Conservation (phyloP, 53 echinoderm and acorn worm species). For the Henricia sp. region DNA sequence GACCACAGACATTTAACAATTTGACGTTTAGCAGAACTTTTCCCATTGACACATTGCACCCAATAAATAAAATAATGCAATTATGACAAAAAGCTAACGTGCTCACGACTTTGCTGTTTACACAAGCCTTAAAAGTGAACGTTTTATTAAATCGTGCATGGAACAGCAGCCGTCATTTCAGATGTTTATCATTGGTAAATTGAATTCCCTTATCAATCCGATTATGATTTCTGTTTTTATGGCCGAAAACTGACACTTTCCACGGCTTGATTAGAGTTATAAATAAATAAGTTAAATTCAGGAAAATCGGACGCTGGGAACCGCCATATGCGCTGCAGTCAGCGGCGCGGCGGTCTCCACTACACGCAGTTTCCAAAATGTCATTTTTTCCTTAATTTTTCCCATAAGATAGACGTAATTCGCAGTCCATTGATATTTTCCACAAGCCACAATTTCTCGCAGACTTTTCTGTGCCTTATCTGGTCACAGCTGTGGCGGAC, state of each 20-base stretch:
- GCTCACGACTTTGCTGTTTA: too few relatives aligned
- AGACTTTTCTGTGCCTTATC: slow-evolving; percentile 12
- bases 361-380: background rate
- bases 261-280: background rate
- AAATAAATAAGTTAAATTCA: background rate
- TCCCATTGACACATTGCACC: too few relatives aligned
- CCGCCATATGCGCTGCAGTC: background rate
- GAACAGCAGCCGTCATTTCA: background rate
- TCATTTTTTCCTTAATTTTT: background rate
- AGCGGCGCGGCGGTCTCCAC: too few relatives aligned
- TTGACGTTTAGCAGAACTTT: too few relatives aligned
- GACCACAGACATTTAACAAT: too few relatives aligned
- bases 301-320: background rate
- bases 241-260: slow-evolving; percentile 23
- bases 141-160: too few relatives aligned
- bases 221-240: slow-evolving; percentile 16
- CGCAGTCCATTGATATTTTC: background rate
- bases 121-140: too few relatives aligned
- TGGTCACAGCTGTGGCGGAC: slow-evolving; percentile 29
- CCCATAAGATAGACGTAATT: background rate
- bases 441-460: background rate
- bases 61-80: too few relatives aligned
- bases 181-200: slow-evolving; percentile 19
- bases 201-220: slow-evolving; percentile 14
- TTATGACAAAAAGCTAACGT: too few relatives aligned